phyloP scores from a whole-genome alignment of 2,113 vertebrate species.

The Ascaphus truei region DNA sequence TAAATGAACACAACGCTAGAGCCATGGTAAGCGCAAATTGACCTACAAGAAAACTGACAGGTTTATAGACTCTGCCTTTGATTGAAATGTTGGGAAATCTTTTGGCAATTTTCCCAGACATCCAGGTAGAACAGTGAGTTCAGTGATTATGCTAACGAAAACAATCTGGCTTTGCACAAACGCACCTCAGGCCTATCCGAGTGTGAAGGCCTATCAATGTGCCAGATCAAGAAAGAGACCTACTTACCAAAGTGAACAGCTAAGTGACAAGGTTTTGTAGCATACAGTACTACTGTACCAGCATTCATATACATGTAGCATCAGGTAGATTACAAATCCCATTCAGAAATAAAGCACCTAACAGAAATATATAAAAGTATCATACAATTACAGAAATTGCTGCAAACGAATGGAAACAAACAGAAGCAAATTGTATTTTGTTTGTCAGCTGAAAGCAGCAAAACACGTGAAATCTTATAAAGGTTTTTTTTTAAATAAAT shows the following conservation, averaged over 20 bases:
- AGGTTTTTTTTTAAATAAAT: too few species aligned
- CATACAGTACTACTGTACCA: too few species aligned
- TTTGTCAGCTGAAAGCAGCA: too few species aligned
- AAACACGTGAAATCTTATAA: too few species aligned
- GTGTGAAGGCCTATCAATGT: conserved; percentile 63
- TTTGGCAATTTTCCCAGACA: conserved; percentile 76
- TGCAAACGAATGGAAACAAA: too few species aligned
- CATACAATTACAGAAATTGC: too few species aligned
- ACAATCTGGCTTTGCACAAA: conserved; percentile 73
- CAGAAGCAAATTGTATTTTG: too few species aligned
- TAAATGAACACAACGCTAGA: conserved; percentile 64
- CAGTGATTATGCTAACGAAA: conserved; percentile 77
- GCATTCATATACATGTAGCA: not conserved
- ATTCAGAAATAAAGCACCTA: not conserved
- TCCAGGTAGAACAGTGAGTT: conserved; percentile 83
- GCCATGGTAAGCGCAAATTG: conserved; percentile 73
- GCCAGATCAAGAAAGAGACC: conserved; percentile 51
- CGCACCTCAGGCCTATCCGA: conserved; percentile 66
- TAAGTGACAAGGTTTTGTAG: conserved; percentile 21
- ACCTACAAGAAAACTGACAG: conserved; percentile 79
- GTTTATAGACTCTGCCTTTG: conserved; percentile 73
- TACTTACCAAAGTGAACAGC: conserved; percentile 52
- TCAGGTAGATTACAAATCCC: not conserved
- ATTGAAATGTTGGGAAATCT: conserved; percentile 75
- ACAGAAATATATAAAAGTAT: too few species aligned